These are phyloP conservation scores for Vanacampus margaritifer DNA, from an alignment of 2,113 vertebrate genomes.

Conservation along the genomic window DNA sequence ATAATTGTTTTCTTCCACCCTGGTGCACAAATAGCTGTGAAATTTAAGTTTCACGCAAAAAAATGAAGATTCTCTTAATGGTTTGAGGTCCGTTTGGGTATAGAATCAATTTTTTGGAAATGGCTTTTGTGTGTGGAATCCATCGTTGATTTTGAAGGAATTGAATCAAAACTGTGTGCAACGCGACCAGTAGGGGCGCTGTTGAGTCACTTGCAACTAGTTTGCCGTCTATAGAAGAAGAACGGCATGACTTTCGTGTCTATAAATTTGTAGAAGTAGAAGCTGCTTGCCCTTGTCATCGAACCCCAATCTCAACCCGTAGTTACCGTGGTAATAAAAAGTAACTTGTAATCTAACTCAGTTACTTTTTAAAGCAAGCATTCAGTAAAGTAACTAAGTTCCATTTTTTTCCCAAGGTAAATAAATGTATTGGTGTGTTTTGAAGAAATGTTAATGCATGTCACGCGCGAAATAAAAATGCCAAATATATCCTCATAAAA, in stretches of 20 bases:
- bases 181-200: neutral
- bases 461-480: too few species aligned
- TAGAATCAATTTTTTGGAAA: neutral
- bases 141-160: neutral
- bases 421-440: too few species aligned
- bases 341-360: too few species aligned
- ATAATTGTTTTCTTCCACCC: slow-evolving; percentile 8
- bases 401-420: too few species aligned
- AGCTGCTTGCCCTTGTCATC: neutral
- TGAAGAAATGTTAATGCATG: too few species aligned
- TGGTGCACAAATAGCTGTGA: neutral
- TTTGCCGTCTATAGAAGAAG: neutral
- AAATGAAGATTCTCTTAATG: neutral
- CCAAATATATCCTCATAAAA: too few species aligned
- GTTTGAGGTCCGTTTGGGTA: neutral
- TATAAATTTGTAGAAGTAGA: neutral
- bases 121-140: too few species aligned
- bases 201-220: neutral
- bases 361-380: too few species aligned
- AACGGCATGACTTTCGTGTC: neutral
- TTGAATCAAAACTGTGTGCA: neutral
- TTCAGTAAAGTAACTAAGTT: too few species aligned
- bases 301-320: neutral
- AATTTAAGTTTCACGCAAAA: neutral
- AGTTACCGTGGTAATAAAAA: neutral